Conservation (phyloP, 1,140 invertebrate species). For the Archegozetes longisetosus region DNA sequence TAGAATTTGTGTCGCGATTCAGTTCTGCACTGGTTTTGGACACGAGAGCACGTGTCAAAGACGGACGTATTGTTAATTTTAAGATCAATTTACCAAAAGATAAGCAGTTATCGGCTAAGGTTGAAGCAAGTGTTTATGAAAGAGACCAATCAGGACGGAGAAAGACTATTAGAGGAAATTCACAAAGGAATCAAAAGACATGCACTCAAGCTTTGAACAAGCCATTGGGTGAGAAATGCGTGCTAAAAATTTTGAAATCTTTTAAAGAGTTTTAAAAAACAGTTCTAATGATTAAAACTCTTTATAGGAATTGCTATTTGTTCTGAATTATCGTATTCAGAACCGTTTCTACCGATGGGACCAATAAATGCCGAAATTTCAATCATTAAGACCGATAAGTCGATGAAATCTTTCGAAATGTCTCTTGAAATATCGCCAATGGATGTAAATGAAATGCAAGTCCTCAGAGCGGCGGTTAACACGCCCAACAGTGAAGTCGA, state of each 20-base stretch:
- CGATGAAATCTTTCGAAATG: constrained; percentile 2
- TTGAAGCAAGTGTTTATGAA: constrained; percentile 4
- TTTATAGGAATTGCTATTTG: too few species aligned
- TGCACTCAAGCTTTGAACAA: not conserved
- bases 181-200: not conserved
- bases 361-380: constrained; percentile 2
- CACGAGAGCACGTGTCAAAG: not conserved
- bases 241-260: too few species aligned
- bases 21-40: constrained; percentile 7
- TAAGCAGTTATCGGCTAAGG: not conserved
- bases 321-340: too few species aligned
- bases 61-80: not conserved
- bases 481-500: not conserved
- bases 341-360: too few species aligned
- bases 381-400: constrained; percentile 4
- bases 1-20: not conserved
- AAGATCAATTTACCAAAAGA: constrained; percentile 11
- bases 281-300: too few species aligned
- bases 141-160: constrained; percentile 1
- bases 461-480: not conserved
- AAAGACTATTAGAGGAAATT: not conserved
- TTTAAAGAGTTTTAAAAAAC: too few species aligned
- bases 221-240: not conserved
- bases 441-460: not conserved
- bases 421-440: not conserved